Conservation (phyloP, 2,113 vertebrate genomes). For the Microtus oregoni region DNA sequence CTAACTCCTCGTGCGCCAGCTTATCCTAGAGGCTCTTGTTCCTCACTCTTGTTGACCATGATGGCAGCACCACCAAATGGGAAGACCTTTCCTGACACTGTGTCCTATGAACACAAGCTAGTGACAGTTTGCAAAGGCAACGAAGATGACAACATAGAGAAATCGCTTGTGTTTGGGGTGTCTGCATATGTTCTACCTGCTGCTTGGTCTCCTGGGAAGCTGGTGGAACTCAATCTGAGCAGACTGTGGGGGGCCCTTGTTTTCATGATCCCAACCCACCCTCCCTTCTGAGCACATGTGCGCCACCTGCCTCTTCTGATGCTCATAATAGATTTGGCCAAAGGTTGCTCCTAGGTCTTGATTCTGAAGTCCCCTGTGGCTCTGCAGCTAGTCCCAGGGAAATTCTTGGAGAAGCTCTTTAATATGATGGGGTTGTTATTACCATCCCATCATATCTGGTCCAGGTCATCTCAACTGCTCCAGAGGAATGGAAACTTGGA, state of each 20-base stretch:
- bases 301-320: too few relatives aligned
- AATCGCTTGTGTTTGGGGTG: background rate
- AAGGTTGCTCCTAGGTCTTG: background rate
- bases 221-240: background rate
- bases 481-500: background rate
- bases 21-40: background rate
- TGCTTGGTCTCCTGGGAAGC: background rate
- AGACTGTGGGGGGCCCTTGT: background rate
- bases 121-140: background rate
- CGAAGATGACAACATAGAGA: fast-evolving
- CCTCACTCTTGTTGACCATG: background rate
- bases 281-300: background rate
- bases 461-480: background rate
- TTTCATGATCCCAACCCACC: background rate
- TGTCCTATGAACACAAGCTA: background rate
- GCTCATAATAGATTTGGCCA: background rate
- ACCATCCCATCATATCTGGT: background rate
- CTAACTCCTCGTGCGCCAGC: background rate
- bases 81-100: background rate
- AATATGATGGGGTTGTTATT: background rate
- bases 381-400: background rate
- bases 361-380: fast-evolving
- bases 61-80: fast-evolving
- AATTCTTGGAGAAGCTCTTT: background rate
- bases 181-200: background rate